Evolutionary conservation across 2,797 vertebrate species (phyloP).

Genomic region (Pelodytes ibericus): DNA sequence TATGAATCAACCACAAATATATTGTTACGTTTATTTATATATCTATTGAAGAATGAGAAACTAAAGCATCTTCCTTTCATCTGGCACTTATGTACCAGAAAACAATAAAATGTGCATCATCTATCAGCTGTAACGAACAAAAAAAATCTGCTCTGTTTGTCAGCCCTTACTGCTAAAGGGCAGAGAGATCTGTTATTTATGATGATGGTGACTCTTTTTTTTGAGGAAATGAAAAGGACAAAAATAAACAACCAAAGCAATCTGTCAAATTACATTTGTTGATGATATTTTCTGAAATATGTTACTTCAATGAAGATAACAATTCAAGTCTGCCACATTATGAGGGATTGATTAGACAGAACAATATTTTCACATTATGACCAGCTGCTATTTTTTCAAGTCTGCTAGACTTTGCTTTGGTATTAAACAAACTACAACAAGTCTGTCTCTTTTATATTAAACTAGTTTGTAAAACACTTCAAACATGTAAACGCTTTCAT

Average conservation of each 20-base stretch:
- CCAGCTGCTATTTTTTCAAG: not conserved
- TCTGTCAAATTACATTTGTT: constrained; percentile 16
- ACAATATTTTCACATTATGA: not conserved
- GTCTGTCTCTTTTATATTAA: no score
- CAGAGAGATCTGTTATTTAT: constrained; percentile 42
- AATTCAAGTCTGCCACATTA: not conserved
- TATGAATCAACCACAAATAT: not conserved
- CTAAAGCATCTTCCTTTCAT: constrained; percentile 21
- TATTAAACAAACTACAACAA: no score
- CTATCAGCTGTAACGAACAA: constrained; percentile 36
- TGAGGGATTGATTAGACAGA: not conserved
- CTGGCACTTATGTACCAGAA: constrained; percentile 21
- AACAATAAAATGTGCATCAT: constrained; percentile 42
- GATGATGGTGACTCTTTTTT: constrained; percentile 6
- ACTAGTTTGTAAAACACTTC: no score
- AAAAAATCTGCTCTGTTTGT: constrained; percentile 32
- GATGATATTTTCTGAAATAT: constrained; percentile 9
- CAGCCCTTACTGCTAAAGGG: constrained; percentile 39
- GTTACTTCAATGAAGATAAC: not conserved
- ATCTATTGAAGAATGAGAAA: constrained; percentile 11
- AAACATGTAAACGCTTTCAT: no score
- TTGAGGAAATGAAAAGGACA: constrained; percentile 26
- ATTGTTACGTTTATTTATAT: not conserved
- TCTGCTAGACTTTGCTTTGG: not conserved
- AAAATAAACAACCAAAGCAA: constrained; percentile 4